Conservation (phyloP, 2,888 invertebrate genomes). For the Polyploca ridens region DNA sequence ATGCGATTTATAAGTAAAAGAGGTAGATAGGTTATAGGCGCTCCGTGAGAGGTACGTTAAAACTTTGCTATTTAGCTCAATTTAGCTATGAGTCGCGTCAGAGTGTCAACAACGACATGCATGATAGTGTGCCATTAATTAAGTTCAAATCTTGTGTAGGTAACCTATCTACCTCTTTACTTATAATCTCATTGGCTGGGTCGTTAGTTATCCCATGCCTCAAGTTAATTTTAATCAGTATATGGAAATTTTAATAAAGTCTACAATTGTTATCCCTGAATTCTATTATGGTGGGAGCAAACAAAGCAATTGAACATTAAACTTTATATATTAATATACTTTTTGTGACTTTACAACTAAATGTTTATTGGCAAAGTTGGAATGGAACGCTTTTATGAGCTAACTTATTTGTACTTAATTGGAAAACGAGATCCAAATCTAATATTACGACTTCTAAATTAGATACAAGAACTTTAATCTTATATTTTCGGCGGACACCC, state of each 20-base stretch:
- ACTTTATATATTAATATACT: slow-evolving; percentile 5
- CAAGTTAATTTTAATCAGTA: too few species aligned
- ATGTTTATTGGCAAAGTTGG: slow-evolving; percentile 27
- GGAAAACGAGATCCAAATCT: slow-evolving; percentile 8
- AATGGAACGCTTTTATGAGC: slow-evolving; percentile 12
- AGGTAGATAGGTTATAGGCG: too few species aligned
- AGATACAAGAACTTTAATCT: neutral
- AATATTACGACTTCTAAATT: neutral
- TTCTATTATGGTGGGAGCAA: neutral
- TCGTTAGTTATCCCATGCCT: too few species aligned
- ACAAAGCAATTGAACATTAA: neutral
- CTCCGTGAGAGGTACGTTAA: too few species aligned
- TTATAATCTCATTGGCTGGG: too few species aligned
- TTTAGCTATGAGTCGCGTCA: too few species aligned
- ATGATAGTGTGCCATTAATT: too few species aligned
- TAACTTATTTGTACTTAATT: slow-evolving; percentile 10
- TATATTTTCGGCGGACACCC: neutral
- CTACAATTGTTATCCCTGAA: neutral
- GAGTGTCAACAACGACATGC: too few species aligned
- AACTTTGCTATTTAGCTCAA: too few species aligned
- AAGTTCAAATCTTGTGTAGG: too few species aligned
- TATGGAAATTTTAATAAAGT: neutral
- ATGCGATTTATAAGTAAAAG: too few species aligned
- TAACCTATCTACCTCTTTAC: too few species aligned
- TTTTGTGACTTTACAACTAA: slow-evolving; percentile 14